These are phyloP conservation scores for Drosophila varians DNA, from an alignment of 1,140 invertebrate species.

Conservation along the genomic window DNA sequence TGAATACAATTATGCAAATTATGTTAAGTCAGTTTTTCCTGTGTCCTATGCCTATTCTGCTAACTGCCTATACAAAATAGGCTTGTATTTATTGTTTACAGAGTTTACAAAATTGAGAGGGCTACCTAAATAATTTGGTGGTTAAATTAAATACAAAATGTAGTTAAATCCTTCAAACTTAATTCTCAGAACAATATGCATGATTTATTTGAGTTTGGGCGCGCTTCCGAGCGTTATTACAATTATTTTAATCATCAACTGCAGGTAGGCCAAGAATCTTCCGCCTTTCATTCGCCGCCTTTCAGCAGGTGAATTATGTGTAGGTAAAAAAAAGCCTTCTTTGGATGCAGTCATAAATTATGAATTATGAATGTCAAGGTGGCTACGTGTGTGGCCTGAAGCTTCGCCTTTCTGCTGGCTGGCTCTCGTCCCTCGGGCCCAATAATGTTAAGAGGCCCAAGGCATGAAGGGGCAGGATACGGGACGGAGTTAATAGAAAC, in stretches of 20 bases:
- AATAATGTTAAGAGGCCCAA: slow-evolving; percentile 61
- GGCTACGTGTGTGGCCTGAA: slow-evolving; percentile 39
- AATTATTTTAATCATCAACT: slow-evolving; percentile 52
- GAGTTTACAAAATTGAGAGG: background rate
- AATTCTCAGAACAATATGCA: background rate
- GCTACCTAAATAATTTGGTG: background rate
- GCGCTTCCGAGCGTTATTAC: slow-evolving; percentile 26
- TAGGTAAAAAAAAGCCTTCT: slow-evolving; percentile 20
- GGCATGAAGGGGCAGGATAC: slow-evolving; percentile 2
- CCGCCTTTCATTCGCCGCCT: slow-evolving; percentile 11
- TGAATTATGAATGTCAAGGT: slow-evolving; percentile 73
- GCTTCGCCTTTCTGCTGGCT: background rate
- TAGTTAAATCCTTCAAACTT: background rate
- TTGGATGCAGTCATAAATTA: slow-evolving; percentile 70
- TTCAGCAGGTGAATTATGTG: slow-evolving; percentile 29
- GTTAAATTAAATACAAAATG: too few species aligned
- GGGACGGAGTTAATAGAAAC: slow-evolving; percentile 69
- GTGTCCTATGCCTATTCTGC: too few species aligned
- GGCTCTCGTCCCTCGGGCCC: slow-evolving; percentile 55
- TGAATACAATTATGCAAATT: slow-evolving; percentile 75
- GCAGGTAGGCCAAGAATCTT: slow-evolving; percentile 31
- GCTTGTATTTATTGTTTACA: background rate
- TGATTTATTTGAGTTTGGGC: background rate
- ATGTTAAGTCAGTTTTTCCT: background rate
- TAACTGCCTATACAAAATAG: background rate